Evolutionary conservation across 2,113 vertebrate genomes (phyloP), one percentile per base, ranked within the genome.

Genomic region (Gymnocephalus cernua): DNA sequence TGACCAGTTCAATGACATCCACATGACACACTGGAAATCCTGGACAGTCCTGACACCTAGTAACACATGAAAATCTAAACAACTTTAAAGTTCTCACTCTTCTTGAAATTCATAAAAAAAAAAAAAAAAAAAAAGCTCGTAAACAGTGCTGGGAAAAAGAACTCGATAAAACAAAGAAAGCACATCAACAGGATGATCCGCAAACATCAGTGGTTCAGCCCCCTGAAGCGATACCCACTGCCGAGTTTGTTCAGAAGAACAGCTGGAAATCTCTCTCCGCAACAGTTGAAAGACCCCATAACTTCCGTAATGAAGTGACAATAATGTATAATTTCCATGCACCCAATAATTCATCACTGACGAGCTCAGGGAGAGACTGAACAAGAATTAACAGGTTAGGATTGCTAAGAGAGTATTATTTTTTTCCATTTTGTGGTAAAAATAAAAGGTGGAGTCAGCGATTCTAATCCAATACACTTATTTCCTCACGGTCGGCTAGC

Each of bases 101-200:
- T 82, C 61, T 6, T 83, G 2, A 91, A 93, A 87, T 93, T 90
- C 89, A 91, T 91, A 92, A 77, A 88, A 85, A 83, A 88, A 47
- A 66, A 83, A 72, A 91, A 91, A 92, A 77, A 88, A 85, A 83
- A 88, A 47, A 66, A 83, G 71, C 67, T 86, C 85, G 83, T 75
- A 87, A 90, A 83, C 59, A 80, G 90, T 15, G 19, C 13, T 54
- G 80, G 61, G 50, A 64, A 70, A 70, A 50, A 83, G 5, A 50
- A 51, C 2, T 68, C 16, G 0, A 76, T 51, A 18, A 86, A 80
- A 87, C 12, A 90, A 80, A 74, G 69, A 75, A 86, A 86, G 65
- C 72, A 79, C 35, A 6, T 62, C 15, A 80, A 77, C 53, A 80
- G 80, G 69, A 82, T 68, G 45, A 86, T 56, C 51, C 54, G 81